These are phyloP conservation scores for Diplosoma virens DNA, from an alignment of 23 tunicate genomes.

Conservation along the genomic window DNA sequence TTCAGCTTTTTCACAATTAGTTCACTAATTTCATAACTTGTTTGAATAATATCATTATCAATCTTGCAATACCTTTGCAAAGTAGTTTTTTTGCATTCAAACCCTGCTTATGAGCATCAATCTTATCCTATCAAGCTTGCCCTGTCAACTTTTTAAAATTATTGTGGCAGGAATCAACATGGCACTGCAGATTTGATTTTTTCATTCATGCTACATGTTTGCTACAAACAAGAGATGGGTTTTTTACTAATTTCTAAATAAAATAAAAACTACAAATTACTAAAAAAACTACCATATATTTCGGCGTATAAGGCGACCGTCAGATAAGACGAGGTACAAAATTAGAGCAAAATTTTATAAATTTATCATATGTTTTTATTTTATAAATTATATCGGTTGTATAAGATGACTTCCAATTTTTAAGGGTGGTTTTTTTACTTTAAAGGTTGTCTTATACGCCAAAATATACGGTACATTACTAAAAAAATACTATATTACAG, in stretches of 20 bases:
- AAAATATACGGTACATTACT: no score
- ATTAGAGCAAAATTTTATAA: no score
- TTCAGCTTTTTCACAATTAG: slow-evolving; percentile 54
- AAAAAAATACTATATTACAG: no score
- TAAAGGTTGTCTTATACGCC: no score
- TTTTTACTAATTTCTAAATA: slow-evolving; percentile 28
- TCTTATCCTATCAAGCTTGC: slow-evolving; percentile 56
- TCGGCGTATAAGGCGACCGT: no score
- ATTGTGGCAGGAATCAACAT: slow-evolving; percentile 34
- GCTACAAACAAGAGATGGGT: slow-evolving; percentile 34
- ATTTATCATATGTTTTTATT: no score
- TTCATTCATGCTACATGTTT: slow-evolving; percentile 48
- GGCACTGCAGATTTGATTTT: slow-evolving; percentile 20
- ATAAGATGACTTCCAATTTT: no score
- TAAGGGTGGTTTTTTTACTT: no score
- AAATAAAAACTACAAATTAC: no score
- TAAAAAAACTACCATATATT: no score
- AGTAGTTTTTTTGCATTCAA: slow-evolving; percentile 36
- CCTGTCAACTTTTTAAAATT: slow-evolving; percentile 27
- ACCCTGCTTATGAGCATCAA: slow-evolving; percentile 12
- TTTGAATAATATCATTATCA: slow-evolving; percentile 33
- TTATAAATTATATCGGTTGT: no score
- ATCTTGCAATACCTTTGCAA: slow-evolving; percentile 41
- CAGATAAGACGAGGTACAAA: no score
- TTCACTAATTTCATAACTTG: slow-evolving; percentile 46